Evolutionary conservation across 2,888 invertebrate genomes (phyloP).

Genomic region (Calephelis perditalis): DNA sequence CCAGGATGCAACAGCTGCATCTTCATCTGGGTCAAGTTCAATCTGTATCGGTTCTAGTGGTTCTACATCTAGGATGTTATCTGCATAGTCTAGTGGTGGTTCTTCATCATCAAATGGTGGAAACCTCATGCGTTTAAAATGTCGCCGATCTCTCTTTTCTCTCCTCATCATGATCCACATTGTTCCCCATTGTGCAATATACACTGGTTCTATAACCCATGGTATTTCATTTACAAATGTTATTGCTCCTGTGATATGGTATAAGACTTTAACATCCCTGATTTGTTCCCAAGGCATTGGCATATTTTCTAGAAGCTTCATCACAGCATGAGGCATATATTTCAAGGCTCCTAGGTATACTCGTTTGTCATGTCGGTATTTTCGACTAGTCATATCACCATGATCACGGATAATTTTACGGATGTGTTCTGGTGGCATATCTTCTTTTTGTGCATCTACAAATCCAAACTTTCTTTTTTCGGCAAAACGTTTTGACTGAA

Average conservation of each 20-base stretch:
- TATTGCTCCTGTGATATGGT: slow-evolving; percentile 99
- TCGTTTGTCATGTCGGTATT: slow-evolving; percentile 98
- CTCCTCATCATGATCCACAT: slow-evolving; percentile 99
- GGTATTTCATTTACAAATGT: slow-evolving; percentile 99
- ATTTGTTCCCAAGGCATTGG: slow-evolving; percentile 99
- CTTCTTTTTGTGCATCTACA: slow-evolving; percentile 99
- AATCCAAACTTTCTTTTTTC: slow-evolving; percentile 99
- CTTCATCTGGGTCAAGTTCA: slow-evolving; percentile 97
- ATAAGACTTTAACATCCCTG: slow-evolving; percentile 96
- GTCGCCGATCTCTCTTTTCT: slow-evolving; percentile 98
- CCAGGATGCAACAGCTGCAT: slow-evolving; percentile 94
- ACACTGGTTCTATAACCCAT: slow-evolving; percentile 99
- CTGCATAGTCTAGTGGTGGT: slow-evolving; percentile 99
- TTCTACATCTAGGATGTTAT: slow-evolving; percentile 99
- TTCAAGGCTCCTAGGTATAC: slow-evolving; percentile 98
- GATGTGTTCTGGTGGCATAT: slow-evolving; percentile 99
- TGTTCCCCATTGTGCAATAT: slow-evolving; percentile 99
- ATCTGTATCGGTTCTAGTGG: slow-evolving; percentile 99
- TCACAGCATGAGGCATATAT: slow-evolving; percentile 99
- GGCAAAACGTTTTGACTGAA: slow-evolving; percentile 98
- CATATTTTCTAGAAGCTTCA: slow-evolving; percentile 99
- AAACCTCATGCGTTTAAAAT: slow-evolving; percentile 99
- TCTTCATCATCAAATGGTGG: slow-evolving; percentile 99
- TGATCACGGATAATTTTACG: slow-evolving; percentile 99
- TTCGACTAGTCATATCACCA: slow-evolving; percentile 99